phyloP scores from a whole-genome alignment of 2,797 vertebrate species.

The Holocentrus rufus region DNA sequence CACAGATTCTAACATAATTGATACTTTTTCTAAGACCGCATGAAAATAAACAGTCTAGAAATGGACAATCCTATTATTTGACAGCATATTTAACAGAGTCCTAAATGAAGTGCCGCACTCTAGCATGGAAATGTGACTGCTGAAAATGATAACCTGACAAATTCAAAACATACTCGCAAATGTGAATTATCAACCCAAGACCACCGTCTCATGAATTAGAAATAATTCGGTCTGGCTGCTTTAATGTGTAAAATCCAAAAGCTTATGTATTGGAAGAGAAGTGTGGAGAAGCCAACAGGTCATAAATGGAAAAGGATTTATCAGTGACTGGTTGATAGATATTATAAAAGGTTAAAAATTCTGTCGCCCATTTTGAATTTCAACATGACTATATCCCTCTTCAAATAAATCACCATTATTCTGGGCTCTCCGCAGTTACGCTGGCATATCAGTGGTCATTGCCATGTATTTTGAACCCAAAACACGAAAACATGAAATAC shows the following conservation, averaged over 20 bases:
- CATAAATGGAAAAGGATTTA: slow-evolving; percentile 15
- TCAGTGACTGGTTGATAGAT: not conserved
- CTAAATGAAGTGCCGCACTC: slow-evolving; percentile 14
- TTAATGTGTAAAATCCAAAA: not conserved
- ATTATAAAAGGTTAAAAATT: not conserved
- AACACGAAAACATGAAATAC: slow-evolving; percentile 22
- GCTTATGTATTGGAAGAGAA: slow-evolving; percentile 15
- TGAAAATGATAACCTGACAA: slow-evolving; percentile 43
- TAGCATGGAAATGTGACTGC: slow-evolving; percentile 43
- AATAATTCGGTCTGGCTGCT: slow-evolving; percentile 9
- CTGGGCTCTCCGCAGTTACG: not conserved
- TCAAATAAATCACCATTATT: slow-evolving; percentile 4
- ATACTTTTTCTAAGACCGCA: slow-evolving; percentile 66
- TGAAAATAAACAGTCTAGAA: slow-evolving; percentile 73
- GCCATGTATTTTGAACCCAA: slow-evolving; percentile 12
- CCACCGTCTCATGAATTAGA: slow-evolving; percentile 7
- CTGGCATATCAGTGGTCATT: not conserved
- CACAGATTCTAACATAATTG: slow-evolving; percentile 75
- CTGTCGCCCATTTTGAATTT: not conserved
- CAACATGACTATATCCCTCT: not conserved
- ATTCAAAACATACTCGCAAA: slow-evolving; percentile 32
- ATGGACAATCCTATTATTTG: slow-evolving; percentile 38
- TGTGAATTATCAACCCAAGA: slow-evolving; percentile 34
- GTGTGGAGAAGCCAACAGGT: slow-evolving; percentile 18
- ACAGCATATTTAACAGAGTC: slow-evolving; percentile 41